Conservation (phyloP, 2,888 invertebrate genomes). For the Archaeoteleia sp. region DNA sequence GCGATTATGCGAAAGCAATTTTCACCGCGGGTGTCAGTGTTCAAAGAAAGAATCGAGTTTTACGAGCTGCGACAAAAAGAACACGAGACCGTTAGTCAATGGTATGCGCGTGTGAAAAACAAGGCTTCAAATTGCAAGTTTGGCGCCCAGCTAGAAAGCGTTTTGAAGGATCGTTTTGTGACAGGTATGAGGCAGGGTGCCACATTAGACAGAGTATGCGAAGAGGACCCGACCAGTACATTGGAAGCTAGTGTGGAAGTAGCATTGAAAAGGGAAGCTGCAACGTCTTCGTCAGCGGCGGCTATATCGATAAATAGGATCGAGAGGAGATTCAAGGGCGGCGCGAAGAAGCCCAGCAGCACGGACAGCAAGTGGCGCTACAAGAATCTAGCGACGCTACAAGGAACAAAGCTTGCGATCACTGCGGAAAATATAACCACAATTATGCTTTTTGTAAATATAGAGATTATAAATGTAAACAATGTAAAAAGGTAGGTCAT, state of each 20-base stretch:
- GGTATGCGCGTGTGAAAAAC: constrained; percentile 63
- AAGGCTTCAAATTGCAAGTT: constrained; percentile 49
- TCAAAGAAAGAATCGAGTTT: constrained; percentile 44
- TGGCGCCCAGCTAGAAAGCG: constrained; percentile 44
- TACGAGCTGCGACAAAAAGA: constrained; percentile 57
- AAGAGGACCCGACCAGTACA: constrained; percentile 26
- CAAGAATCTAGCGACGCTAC: background rate
- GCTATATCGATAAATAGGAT: background rate
- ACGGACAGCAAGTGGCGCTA: background rate
- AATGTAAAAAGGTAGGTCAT: constrained; percentile 27
- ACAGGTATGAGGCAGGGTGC: constrained; percentile 40
- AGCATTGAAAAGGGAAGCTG: constrained; percentile 44
- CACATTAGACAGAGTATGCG: constrained; percentile 45
- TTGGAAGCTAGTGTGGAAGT: constrained; percentile 26
- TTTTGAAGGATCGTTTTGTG: constrained; percentile 57
- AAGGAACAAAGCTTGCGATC: constrained; percentile 14
- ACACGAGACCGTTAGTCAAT: constrained; percentile 35
- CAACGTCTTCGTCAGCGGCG: background rate
- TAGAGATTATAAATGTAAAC: constrained; percentile 18
- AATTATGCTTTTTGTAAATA: constrained; percentile 39
- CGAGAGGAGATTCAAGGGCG: no score
- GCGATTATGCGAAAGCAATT: constrained; percentile 18
- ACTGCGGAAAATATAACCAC: constrained; percentile 32
- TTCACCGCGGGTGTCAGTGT: constrained; percentile 21
- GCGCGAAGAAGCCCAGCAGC: no score